Base-by-base conservation (phyloP, 2,888 invertebrate genomes). In the Drosophila mettleri region DNA sequence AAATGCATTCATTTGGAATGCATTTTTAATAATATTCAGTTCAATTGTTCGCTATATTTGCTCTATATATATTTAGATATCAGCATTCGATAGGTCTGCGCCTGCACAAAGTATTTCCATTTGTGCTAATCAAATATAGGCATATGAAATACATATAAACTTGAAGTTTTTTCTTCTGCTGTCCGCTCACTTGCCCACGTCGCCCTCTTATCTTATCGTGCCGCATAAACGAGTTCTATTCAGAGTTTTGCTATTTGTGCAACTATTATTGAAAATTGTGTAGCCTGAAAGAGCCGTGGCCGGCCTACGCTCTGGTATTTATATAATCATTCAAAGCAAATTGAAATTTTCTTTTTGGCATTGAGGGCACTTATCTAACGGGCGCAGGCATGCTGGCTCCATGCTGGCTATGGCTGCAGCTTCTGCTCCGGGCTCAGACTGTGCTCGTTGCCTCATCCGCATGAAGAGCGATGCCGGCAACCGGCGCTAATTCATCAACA, bases 401-500 rank as follows among this genome's bases (percentile, higher is more conserved):
- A 57, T n/a, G n/a, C n/a, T n/a, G n/a, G 64, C 59, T 55, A 41
- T 46, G 22, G 34, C 59, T 38, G 33, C 27, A 10, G 16, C 48
- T 34, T 49, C 54, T 53, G 64, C 51, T 48, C 46, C 45, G 34
- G 34, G 46, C 59, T 41, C 65, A 55, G 41, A 38, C 39, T 43
- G 48, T 12, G 20, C 46, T 18, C n/a, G n/a, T n/a, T n/a, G 46
- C 33, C 58, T 38, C 51, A 55, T 45, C 41, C 70, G 41, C 45
- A 62, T 36, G 62, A 39, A 48, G 54, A 61, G 54, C 48, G 49
- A 55, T 51, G 61, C 69, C 70, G 78, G 62, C 67, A 74, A 70
- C 79, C 84, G 67, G 87, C 74, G 77, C 85, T 86, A 86, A 86
- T 86, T 86, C 85, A 86, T 86, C 85, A 86, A 86, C 79, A 86